These are phyloP conservation scores for Euwallacea similis DNA, from an alignment of 1,140 invertebrate genomes.

Conservation along the genomic window DNA sequence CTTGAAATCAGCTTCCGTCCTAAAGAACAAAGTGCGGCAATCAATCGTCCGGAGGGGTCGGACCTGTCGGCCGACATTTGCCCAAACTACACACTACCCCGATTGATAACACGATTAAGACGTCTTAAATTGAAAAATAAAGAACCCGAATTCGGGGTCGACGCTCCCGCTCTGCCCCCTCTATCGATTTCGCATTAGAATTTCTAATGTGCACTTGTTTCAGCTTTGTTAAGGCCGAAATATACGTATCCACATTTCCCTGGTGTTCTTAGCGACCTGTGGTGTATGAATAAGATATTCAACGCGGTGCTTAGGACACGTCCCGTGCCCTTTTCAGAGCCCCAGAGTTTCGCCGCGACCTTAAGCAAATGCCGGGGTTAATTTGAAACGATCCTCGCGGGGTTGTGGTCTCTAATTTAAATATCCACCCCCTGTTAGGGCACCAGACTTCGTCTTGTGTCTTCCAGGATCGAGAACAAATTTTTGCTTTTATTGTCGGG, in stretches of 20 bases:
- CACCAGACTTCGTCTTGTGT: neutral
- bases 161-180: neutral
- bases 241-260: no score
- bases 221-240: no score
- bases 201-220: conserved; percentile 11
- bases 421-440: neutral
- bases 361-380: conserved; percentile 29
- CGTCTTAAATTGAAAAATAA: conserved; percentile 40
- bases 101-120: conserved; percentile 40
- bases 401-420: conserved; percentile 20
- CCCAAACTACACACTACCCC: conserved; percentile 37
- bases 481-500: neutral
- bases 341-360: conserved; percentile 16
- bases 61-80: conserved; percentile 32
- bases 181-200: conserved; percentile 34
- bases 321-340: conserved; percentile 7
- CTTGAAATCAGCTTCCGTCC: conserved; percentile 18
- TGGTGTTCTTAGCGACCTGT: neutral
- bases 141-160: conserved; percentile 23
- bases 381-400: conserved; percentile 26
- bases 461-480: no score
- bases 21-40: conserved; percentile 36
- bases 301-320: neutral
- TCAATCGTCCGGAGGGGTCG: conserved; percentile 35
- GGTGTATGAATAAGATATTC: neutral